These are phyloP conservation scores for Lepisosteus oculatus DNA, from an alignment of 2,113 vertebrate species.

Conservation along the genomic window DNA sequence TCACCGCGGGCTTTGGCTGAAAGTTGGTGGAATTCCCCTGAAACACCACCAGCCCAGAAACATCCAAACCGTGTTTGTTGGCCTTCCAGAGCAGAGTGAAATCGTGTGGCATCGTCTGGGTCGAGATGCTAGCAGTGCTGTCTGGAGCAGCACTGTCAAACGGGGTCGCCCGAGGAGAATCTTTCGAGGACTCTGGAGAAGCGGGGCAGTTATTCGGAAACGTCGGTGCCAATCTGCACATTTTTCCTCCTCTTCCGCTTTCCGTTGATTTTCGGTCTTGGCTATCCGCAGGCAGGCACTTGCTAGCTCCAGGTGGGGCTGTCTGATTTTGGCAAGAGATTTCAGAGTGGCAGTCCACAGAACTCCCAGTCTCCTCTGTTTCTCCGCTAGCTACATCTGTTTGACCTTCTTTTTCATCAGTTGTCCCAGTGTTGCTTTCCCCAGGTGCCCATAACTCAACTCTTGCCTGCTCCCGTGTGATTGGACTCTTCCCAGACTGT, in stretches of 20 bases:
- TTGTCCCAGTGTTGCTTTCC: not conserved
- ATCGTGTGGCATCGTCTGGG: slow-evolving; percentile 86
- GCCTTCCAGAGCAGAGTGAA: slow-evolving; percentile 87
- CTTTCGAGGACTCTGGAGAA: slow-evolving; percentile 13
- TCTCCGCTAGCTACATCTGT: slow-evolving; percentile 25
- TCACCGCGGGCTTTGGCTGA: slow-evolving; percentile 57
- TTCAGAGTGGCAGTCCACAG: slow-evolving; percentile 13
- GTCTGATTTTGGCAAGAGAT: too few relatives aligned
- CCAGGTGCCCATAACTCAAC: slow-evolving; percentile 27
- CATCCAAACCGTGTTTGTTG: slow-evolving; percentile 58
- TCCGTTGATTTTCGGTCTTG: slow-evolving; percentile 56
- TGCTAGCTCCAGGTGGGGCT: not conserved
- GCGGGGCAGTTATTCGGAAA: slow-evolving; percentile 64
- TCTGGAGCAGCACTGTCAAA: not conserved
- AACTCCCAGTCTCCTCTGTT: slow-evolving; percentile 4
- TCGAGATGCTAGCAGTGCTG: slow-evolving; percentile 17
- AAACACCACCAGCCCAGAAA: slow-evolving; percentile 60
- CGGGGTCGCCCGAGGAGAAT: slow-evolving; percentile 7
- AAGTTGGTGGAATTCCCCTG: slow-evolving; percentile 68
- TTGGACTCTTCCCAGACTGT: slow-evolving; percentile 43
- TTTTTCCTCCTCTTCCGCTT: slow-evolving; percentile 59
- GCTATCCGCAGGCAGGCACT: slow-evolving; percentile 19
- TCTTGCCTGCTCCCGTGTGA: not conserved
- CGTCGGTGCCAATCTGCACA: slow-evolving; percentile 76
- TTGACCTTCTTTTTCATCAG: slow-evolving; percentile 27